Evolutionary conservation across 2,113 vertebrate species (phyloP).

Genomic region (Campylomormyrus numenius): DNA sequence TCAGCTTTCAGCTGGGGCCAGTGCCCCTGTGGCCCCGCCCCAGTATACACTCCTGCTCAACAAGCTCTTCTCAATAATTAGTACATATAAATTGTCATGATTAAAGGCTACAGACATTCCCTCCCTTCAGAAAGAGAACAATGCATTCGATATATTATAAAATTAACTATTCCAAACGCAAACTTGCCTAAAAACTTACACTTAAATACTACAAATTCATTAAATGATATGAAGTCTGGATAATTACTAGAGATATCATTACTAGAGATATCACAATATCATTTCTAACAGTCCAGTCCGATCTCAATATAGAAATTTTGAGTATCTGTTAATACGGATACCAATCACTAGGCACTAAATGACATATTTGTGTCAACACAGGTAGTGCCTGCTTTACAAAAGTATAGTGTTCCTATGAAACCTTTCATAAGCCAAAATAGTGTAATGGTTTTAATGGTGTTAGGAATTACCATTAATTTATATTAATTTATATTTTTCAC

Average conservation of each 20-base stretch:
- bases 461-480: background rate
- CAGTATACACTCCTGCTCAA: background rate
- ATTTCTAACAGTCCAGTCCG: background rate
- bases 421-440: no score
- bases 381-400: background rate
- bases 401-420: background rate
- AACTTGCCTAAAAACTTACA: background rate
- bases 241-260: background rate
- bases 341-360: background rate
- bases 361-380: background rate
- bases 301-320: background rate
- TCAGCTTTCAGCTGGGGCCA: background rate
- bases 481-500: background rate
- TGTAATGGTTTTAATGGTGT: no score
- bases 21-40: background rate
- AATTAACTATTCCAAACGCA: background rate
- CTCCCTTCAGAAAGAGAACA: background rate
- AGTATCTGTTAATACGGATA: background rate
- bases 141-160: background rate
- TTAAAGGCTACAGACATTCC: background rate
- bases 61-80: background rate
- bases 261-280: background rate
- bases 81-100: background rate
- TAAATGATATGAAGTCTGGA: background rate
- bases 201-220: background rate